Percentiles rank a stretch among this genome's conserved stretches.
These are phyloP conservation scores for Acleris sparsana DNA, from an alignment of 2,888 invertebrate genomes.

Conservation along the genomic window DNA sequence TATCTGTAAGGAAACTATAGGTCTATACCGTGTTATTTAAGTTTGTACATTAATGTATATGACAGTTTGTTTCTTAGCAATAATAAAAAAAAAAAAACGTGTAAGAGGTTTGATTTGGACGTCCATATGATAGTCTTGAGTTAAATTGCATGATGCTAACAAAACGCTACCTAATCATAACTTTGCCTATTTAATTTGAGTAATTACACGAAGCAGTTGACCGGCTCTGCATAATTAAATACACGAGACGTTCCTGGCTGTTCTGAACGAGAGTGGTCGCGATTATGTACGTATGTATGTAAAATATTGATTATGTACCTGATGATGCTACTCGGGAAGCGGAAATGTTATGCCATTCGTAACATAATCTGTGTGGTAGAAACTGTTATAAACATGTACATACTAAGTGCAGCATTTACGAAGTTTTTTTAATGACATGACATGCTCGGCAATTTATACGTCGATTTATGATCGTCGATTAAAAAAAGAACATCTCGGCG, in stretches of 20 bases:
- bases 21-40: too few relatives aligned
- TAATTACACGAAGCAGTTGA: slow-evolving; percentile 28
- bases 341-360: slow-evolving; percentile 23
- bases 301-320: too few relatives aligned
- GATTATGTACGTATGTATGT: slow-evolving; percentile 3
- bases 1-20: too few relatives aligned
- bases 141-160: slow-evolving; percentile 26
- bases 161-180: slow-evolving; percentile 24
- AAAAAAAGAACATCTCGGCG: too few relatives aligned
- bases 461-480: too few relatives aligned
- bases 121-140: not conserved
- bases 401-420: too few relatives aligned
- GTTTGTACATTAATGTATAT: too few relatives aligned
- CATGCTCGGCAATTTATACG: too few relatives aligned
- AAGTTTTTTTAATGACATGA: too few relatives aligned
- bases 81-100: too few relatives aligned
- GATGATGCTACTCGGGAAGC: slow-evolving; percentile 10
- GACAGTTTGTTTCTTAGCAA: too few relatives aligned
- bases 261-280: slow-evolving; percentile 23
- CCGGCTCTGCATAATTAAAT: slow-evolving; percentile 29
- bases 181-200: slow-evolving; percentile 12
- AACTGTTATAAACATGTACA: too few relatives aligned
- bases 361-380: not conserved
- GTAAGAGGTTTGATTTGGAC: not conserved
- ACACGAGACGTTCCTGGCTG: slow-evolving; percentile 19